These are phyloP conservation scores for Melipona bicolor DNA, from an alignment of 2,888 invertebrate species.

Conservation along the genomic window DNA sequence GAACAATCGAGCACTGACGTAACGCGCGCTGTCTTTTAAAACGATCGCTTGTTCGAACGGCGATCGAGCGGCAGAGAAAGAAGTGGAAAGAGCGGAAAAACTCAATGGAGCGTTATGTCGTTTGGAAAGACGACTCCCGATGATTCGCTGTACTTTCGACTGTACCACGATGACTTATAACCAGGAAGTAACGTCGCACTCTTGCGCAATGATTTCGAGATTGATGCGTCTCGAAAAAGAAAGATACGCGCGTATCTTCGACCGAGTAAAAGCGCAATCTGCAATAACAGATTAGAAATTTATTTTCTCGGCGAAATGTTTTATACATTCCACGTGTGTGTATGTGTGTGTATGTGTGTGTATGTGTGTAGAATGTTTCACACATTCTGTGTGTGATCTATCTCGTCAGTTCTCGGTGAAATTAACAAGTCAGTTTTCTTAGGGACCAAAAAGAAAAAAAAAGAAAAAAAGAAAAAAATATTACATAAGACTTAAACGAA, in stretches of 20 bases:
- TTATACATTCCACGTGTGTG: too few relatives aligned
- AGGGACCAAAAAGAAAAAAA: neutral
- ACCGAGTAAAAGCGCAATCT: too few relatives aligned
- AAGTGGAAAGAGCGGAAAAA: neutral
- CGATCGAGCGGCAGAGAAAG: neutral
- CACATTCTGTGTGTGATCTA: too few relatives aligned
- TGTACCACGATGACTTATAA: too few relatives aligned
- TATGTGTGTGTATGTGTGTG: too few relatives aligned
- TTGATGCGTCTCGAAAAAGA: too few relatives aligned
- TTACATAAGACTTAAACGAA: neutral
- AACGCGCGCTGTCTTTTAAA: neutral
- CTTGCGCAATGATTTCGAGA: neutral
- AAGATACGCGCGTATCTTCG: too few relatives aligned
- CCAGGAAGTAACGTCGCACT: neutral
- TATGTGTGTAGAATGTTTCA: too few relatives aligned
- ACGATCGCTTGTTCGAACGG: neutral
- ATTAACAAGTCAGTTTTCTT: neutral
- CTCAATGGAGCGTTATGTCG: neutral
- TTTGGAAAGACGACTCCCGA: neutral
- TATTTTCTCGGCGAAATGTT: too few relatives aligned
- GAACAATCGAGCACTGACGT: conserved; percentile 30
- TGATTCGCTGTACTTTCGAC: neutral
- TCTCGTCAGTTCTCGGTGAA: too few relatives aligned
- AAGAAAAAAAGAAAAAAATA: neutral
- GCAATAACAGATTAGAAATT: too few relatives aligned